Evolutionary conservation across 2,113 vertebrate genomes (phyloP).

Genomic region (Sorex araneus): DNA sequence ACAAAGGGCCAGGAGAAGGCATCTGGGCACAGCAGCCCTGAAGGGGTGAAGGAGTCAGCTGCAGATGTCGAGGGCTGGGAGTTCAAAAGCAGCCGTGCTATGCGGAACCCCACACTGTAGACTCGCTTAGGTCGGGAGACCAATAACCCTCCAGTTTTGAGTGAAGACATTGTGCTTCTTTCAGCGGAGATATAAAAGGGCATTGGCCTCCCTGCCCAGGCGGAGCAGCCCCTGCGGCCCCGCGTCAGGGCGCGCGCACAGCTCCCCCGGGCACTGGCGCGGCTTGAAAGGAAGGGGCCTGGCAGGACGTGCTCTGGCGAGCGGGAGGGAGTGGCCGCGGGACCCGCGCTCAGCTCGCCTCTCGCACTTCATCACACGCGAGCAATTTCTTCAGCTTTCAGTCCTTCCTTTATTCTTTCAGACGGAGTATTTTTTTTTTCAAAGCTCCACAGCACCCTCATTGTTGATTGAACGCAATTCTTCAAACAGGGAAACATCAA

Average conservation of each 20-base stretch:
- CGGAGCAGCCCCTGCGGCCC: constrained; percentile 47
- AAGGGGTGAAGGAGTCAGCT: constrained; percentile 64
- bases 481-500: background rate
- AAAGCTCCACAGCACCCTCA: constrained; percentile 1
- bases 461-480: constrained; percentile 5
- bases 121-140: constrained; percentile 66
- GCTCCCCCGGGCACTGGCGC: constrained; percentile 46
- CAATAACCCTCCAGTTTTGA: constrained; percentile 71
- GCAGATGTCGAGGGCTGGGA: constrained; percentile 67
- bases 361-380: constrained; percentile 65
- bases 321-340: constrained; percentile 46
- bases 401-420: constrained; percentile 5
- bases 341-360: constrained; percentile 27
- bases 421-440: background rate
- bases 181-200: constrained; percentile 63
- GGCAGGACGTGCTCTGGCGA: constrained; percentile 35
- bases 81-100: constrained; percentile 63
- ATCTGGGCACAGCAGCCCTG: constrained; percentile 63
- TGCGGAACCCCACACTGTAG: constrained; percentile 66
- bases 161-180: constrained; percentile 72
- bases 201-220: background rate
- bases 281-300: constrained; percentile 62
- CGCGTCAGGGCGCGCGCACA: constrained; percentile 59
- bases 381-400: constrained; percentile 61
- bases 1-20: constrained; percentile 61